A percentile compares a stretch with the other conserved stretches of the same genome.
phyloP scores from a whole-genome alignment of 2,888 invertebrate species.

The Tachina fera region DNA sequence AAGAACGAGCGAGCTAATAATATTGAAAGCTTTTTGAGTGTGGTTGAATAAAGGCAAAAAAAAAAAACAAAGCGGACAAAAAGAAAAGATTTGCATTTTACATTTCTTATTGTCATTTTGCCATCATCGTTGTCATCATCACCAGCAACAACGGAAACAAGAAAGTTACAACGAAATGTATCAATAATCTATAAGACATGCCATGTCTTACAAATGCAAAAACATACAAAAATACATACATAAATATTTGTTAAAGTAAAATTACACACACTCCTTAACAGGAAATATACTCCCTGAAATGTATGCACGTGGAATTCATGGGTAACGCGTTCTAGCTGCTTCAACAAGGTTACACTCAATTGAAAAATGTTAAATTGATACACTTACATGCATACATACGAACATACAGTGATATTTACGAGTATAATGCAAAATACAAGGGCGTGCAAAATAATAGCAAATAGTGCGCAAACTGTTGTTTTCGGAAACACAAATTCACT shows the following conservation, averaged over 20 bases:
- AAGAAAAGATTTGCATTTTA: constrained; percentile 52
- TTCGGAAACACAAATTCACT: not conserved
- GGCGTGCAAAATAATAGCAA: constrained; percentile 18
- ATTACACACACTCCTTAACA: not conserved
- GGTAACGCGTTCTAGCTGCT: constrained; percentile 50
- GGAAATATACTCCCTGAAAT: not conserved
- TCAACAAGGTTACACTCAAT: constrained; percentile 63
- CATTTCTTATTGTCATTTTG: constrained; percentile 40
- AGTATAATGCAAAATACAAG: not conserved
- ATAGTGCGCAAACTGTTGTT: not conserved
- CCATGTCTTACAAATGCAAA: constrained; percentile 50
- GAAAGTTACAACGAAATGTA: constrained; percentile 28
- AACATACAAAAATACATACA: constrained; percentile 7
- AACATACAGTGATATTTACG: constrained; percentile 4
- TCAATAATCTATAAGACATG: constrained; percentile 66
- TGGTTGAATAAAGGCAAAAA: constrained; percentile 15
- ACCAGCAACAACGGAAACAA: constrained; percentile 13
- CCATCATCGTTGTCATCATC: constrained; percentile 40
- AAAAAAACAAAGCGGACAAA: constrained; percentile 34
- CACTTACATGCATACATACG: not conserved
- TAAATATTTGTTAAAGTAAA: too few species aligned
- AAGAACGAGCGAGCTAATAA: constrained; percentile 45
- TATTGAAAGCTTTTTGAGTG: constrained; percentile 61
- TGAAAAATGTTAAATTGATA: constrained; percentile 64
- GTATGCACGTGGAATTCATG: constrained; percentile 27